A percentile compares a stretch with the other conserved stretches of the same genome.
Evolutionary conservation across 2,888 invertebrate species (phyloP).

Genomic region (Dioctria linearis): DNA sequence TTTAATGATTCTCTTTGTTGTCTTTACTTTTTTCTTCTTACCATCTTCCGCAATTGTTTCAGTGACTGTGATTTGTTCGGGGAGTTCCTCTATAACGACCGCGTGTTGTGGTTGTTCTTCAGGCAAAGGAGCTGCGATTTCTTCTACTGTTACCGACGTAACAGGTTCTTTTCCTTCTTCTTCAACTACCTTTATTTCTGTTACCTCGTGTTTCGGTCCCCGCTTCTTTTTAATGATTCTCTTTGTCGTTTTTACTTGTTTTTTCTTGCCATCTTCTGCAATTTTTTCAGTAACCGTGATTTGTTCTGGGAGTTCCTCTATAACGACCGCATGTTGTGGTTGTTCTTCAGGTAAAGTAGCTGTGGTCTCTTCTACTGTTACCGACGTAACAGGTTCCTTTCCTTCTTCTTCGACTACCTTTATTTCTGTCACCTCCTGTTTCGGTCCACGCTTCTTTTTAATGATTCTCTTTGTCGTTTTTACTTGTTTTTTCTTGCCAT

Average conservation of each 20-base stretch:
- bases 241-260: conserved; percentile 65
- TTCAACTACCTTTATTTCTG: conserved; percentile 65
- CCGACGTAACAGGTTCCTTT: conserved; percentile 63
- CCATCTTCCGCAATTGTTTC: conserved; percentile 64
- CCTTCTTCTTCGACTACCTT: conserved; percentile 63
- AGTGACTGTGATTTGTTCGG: conserved; percentile 65
- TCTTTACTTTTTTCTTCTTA: conserved; percentile 61
- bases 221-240: conserved; percentile 59
- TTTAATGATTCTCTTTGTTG: conserved; percentile 61
- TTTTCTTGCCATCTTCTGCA: conserved; percentile 66
- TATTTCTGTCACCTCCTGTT: conserved; percentile 62
- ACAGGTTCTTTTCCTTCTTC: conserved; percentile 64
- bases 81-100: conserved; percentile 61
- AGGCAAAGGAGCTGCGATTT: conserved; percentile 60
- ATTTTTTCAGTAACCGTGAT: conserved; percentile 68
- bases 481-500: conserved; percentile 64
- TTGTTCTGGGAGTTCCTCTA: conserved; percentile 66
- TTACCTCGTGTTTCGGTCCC: conserved; percentile 62
- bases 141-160: conserved; percentile 64
- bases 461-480: conserved; percentile 65
- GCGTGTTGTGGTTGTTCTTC: conserved; percentile 59
- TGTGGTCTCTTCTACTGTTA: conserved; percentile 59
- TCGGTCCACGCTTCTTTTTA: conserved; percentile 62
- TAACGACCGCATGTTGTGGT: conserved; percentile 61
- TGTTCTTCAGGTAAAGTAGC: conserved; percentile 60